phyloP scores from a whole-genome alignment of 2,113 vertebrate species.

The Lagenorhynchus albirostris region DNA sequence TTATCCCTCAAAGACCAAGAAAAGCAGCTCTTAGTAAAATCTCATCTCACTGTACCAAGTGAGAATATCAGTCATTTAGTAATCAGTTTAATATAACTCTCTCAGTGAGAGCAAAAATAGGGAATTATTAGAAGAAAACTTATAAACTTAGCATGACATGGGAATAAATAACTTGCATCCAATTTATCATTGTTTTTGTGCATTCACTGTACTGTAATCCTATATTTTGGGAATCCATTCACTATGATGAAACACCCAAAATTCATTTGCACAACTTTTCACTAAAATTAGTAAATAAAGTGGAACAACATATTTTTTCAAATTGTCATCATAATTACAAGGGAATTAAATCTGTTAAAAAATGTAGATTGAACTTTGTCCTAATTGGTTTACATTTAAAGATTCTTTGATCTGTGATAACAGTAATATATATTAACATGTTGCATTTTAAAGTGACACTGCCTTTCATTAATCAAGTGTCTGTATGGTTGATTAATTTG shows the following conservation, averaged over 20 bases:
- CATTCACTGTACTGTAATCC: conserved; percentile 64
- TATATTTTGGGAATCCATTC: conserved; percentile 79
- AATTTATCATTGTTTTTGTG: conserved; percentile 71
- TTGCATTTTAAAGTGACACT: conserved; percentile 90
- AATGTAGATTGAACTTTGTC: conserved; percentile 85
- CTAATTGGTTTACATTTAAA: conserved; percentile 89
- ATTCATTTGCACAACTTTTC: conserved; percentile 74
- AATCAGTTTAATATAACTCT: neutral
- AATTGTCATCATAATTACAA: conserved; percentile 79
- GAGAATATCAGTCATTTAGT: neutral
- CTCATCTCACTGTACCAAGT: neutral
- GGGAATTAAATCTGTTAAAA: conserved; percentile 82
- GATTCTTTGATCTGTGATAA: conserved; percentile 90
- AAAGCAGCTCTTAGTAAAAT: conserved; percentile 37
- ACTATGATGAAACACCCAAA: conserved; percentile 77
- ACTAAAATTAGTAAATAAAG: conserved; percentile 83
- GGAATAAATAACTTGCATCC: conserved; percentile 66
- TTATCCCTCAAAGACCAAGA: conserved; percentile 32
- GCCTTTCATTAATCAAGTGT: conserved; percentile 92
- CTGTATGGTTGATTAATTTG: conserved; percentile 92
- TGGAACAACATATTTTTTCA: conserved; percentile 72
- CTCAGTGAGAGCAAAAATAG: conserved; percentile 28
- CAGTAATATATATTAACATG: conserved; percentile 90
- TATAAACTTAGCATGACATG: conserved; percentile 70
- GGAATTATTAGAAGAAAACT: conserved; percentile 61